Evolutionary conservation across 2,888 invertebrate species (phyloP).

Genomic region (Metopia argyrocephala): DNA sequence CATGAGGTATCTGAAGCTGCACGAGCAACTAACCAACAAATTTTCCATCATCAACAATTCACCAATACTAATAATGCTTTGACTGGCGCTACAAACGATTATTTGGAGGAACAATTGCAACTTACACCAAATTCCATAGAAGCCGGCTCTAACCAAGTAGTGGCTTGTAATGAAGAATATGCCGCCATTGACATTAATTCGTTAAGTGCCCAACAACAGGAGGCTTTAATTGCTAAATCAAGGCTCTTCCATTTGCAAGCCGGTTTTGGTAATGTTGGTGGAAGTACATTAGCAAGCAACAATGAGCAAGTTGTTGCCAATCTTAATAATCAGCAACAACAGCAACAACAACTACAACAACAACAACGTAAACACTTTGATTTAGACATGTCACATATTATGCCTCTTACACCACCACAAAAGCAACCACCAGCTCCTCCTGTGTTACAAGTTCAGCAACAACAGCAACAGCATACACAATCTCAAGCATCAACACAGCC

Average conservation of each 20-base stretch:
- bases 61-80: constrained; percentile 62
- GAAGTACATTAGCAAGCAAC: constrained; percentile 44
- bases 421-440: constrained; percentile 74
- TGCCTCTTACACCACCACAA: constrained; percentile 73
- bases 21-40: constrained; percentile 79
- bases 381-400: constrained; percentile 74
- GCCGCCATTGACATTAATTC: constrained; percentile 76
- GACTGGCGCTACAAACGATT: constrained; percentile 70
- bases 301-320: constrained; percentile 40
- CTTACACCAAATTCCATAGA: constrained; percentile 65
- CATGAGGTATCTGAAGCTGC: constrained; percentile 83
- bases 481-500: constrained; percentile 64
- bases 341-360: constrained; percentile 65
- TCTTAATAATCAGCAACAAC: constrained; percentile 57
- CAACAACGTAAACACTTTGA: constrained; percentile 72
- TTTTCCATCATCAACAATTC: constrained; percentile 77
- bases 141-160: constrained; percentile 57
- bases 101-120: constrained; percentile 75
- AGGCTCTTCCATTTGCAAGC: constrained; percentile 77
- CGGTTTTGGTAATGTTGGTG: constrained; percentile 72
- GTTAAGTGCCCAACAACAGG: constrained; percentile 77
- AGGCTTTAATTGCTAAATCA: constrained; percentile 78
- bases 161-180: constrained; percentile 72
- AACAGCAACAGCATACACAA: constrained; percentile 66
- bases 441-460: constrained; percentile 64